Base-by-base conservation (phyloP, 2,113 vertebrate genomes). In the Electrona antarctica region DNA sequence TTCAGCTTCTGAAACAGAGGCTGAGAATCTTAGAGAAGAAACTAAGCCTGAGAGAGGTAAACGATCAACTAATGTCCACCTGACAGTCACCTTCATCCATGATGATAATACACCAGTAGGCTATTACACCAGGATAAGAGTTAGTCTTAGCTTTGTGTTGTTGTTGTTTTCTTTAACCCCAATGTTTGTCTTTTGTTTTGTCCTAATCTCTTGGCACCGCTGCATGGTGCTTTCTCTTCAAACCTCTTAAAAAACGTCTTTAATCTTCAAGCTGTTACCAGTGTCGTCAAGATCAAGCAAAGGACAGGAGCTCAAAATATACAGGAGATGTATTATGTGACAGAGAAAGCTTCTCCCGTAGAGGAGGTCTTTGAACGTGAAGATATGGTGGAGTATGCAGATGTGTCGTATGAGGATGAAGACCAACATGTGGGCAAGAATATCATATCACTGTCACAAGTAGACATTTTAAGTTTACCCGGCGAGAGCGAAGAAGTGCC, bases 131-230 rank as follows among this genome's bases (percentile, higher is more conserved):
- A 21, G 21, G 21, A 21, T 21, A 21, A 21, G 21, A 21, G 0
- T 29, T 57, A 0, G 55, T 76, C 4, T 80, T 29, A 66, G 33
- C 33, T 15, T 60, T 13, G 50, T 64, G 57, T n/a, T 78, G 45
- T 74, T 41, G 69, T 69, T 79, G 64, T 85, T 15, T 70, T 1
- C 1, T 63, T 69, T 87, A 84, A 89, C 69, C 56, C 55, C 46
- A 73, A 63, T 78, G 51, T 87, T 71, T 89, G 59, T 89, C 41
- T 87, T 74, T 51, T 68, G 65, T 15, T 67, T 63, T 71, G 58
- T 77, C 60, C 45, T 87, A 84, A 90, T 69, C 73, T 88, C 88
- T 91, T 90, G 86, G 85, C 73, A 78, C 79, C 60, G 60, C 64
- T 6, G 3, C 48, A 75, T 87, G 86, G 79, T 89, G 85, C 84